These are phyloP conservation scores for Stratiolaelaps scimitus DNA, from an alignment of 1,140 invertebrate species.

Conservation along the genomic window DNA sequence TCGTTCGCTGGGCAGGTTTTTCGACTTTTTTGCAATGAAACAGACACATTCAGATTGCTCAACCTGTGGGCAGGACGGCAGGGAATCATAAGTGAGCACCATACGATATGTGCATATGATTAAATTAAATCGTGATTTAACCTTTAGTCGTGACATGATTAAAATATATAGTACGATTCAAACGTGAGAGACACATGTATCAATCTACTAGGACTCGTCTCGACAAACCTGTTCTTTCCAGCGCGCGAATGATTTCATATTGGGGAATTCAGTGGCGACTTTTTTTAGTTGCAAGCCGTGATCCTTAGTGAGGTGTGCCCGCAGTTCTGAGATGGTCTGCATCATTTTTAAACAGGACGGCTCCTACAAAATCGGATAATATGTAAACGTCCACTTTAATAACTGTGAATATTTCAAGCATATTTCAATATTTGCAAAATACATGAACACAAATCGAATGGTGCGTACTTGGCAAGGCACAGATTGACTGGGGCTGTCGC, in stretches of 20 bases:
- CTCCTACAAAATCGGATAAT: neutral
- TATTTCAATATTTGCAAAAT: too few species aligned
- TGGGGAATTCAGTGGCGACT: neutral
- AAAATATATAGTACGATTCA: neutral
- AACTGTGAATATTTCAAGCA: too few species aligned
- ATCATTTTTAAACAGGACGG: neutral
- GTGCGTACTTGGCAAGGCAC: too few species aligned
- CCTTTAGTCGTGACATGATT: too few species aligned
- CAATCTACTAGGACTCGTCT: neutral
- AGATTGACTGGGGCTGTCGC: too few species aligned
- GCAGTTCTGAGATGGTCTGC: constrained; percentile 13
- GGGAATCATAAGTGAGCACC: too few species aligned
- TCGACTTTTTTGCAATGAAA: constrained; percentile 15
- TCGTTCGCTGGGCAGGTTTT: neutral
- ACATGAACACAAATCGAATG: too few species aligned
- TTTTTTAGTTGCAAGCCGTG: constrained; percentile 10
- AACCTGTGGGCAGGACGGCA: neutral
- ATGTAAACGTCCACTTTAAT: too few species aligned
- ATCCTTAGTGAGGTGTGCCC: neutral
- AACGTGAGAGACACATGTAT: neutral
- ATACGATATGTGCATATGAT: too few species aligned
- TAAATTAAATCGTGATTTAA: too few species aligned
- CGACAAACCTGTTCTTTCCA: constrained; percentile 6
- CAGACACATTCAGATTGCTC: constrained; percentile 23
- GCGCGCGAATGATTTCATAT: neutral